Percentiles rank a stretch among this genome's conserved stretches.
phyloP scores from a whole-genome alignment of 2,888 invertebrate genomes.

The Meteorus colon region DNA sequence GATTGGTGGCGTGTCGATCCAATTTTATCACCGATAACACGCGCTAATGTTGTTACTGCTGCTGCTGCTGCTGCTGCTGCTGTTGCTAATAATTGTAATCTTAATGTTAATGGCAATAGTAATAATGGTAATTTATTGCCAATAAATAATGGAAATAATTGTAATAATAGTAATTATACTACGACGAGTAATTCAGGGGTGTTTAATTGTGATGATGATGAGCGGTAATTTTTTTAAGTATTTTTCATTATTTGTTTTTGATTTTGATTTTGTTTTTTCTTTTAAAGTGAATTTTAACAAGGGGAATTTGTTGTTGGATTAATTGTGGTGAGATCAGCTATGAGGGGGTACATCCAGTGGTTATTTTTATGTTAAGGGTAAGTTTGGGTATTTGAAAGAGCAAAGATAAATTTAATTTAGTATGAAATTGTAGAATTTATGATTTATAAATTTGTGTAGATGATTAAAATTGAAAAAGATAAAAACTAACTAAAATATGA shows the following conservation, averaged over 20 bases:
- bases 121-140: conserved; percentile 32
- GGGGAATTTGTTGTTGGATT: too few relatives aligned
- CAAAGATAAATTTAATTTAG: too few relatives aligned
- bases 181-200: background rate
- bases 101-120: conserved; percentile 32
- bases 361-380: too few relatives aligned
- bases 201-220: conserved; percentile 29
- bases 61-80: conserved; percentile 53
- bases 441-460: too few relatives aligned
- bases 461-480: background rate
- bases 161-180: background rate
- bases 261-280: background rate
- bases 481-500: background rate
- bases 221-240: conserved; percentile 22
- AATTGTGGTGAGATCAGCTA: too few relatives aligned
- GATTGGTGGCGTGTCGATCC: conserved; percentile 73
- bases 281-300: too few relatives aligned
- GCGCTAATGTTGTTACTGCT: conserved; percentile 64
- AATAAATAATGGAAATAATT: background rate
- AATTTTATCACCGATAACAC: conserved; percentile 67
- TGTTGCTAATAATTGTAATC: conserved; percentile 45
- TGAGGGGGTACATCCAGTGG: too few relatives aligned
- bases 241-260: background rate
- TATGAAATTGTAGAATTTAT: too few relatives aligned
- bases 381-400: too few relatives aligned